These are phyloP conservation scores for Criorhina ranunculi DNA, from an alignment of 2,888 invertebrate genomes.

Conservation along the genomic window DNA sequence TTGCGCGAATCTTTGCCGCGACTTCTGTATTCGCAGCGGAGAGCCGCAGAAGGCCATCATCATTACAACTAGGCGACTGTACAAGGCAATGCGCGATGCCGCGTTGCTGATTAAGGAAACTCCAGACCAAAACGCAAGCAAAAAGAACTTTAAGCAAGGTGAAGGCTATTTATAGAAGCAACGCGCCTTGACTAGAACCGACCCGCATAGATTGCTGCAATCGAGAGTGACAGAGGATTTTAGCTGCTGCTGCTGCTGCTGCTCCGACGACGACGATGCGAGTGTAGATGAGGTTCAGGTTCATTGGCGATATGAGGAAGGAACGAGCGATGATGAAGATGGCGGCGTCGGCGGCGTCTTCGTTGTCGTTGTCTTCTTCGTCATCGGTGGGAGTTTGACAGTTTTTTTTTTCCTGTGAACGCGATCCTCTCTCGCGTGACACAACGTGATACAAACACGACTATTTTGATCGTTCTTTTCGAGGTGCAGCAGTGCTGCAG, in stretches of 20 bases:
- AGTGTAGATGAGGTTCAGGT: constrained; percentile 69
- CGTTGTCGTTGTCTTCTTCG: not conserved
- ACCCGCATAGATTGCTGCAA: constrained; percentile 68
- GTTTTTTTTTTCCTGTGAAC: constrained; percentile 48
- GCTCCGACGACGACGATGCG: not conserved
- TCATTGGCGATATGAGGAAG: constrained; percentile 72
- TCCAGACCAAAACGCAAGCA: constrained; percentile 51
- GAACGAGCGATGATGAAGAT: constrained; percentile 56
- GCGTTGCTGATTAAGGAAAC: constrained; percentile 70
- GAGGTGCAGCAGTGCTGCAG: constrained; percentile 54
- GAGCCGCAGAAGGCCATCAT: constrained; percentile 55
- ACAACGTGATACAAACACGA: constrained; percentile 17
- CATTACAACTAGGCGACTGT: constrained; percentile 56
- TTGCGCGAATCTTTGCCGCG: constrained; percentile 44
- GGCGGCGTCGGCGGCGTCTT: constrained; percentile 17
- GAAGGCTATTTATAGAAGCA: constrained; percentile 71
- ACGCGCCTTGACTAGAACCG: constrained; percentile 69
- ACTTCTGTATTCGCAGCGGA: constrained; percentile 49
- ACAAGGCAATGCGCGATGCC: constrained; percentile 50
- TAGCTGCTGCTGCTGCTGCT: constrained; percentile 34
- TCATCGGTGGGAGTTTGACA: constrained; percentile 37
- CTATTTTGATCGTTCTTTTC: constrained; percentile 54
- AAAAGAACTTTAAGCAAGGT: constrained; percentile 64
- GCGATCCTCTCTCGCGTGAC: constrained; percentile 45
- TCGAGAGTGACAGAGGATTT: constrained; percentile 74